These are phyloP conservation scores for Catalaphyllia jardinei DNA, from an alignment of 64 coral and sea anemone species.

Conservation along the genomic window DNA sequence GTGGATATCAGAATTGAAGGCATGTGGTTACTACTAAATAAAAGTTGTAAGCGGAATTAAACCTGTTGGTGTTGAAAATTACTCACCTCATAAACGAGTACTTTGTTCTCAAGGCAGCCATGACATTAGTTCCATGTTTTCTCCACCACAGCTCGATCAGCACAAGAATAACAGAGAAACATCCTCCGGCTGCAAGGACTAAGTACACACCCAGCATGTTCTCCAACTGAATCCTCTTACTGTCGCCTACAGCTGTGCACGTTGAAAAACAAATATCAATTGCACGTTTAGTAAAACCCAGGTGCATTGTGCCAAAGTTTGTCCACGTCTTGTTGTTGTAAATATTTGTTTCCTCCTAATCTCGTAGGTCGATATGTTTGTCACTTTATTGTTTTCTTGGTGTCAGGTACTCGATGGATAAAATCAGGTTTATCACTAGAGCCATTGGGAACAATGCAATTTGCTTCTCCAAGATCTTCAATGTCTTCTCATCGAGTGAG, in stretches of 20 bases:
- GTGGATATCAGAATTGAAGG: background rate
- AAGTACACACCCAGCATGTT: constrained; percentile 62
- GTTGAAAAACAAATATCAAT: background rate
- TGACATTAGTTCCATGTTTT: constrained; percentile 37
- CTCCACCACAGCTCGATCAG: constrained; percentile 51
- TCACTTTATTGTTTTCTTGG: too few species aligned
- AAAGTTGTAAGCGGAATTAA: background rate
- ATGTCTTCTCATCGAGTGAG: too few species aligned
- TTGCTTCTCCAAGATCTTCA: too few species aligned
- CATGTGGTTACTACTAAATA: background rate
- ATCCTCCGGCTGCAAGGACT: constrained; percentile 44
- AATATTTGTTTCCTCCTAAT: too few species aligned
- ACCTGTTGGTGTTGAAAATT: background rate
- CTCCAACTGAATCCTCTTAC: constrained; percentile 52
- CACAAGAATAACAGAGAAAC: constrained; percentile 45
- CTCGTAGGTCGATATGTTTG: too few species aligned
- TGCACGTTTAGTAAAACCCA: background rate
- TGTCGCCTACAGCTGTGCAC: constrained; percentile 36
- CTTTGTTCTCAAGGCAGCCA: constrained; percentile 16
- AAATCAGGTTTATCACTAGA: too few species aligned
- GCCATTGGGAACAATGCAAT: too few species aligned
- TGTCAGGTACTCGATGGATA: too few species aligned
- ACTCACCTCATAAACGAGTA: constrained; percentile 29
- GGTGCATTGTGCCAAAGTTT: too few species aligned
- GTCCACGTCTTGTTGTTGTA: too few species aligned